These are phyloP conservation scores for Drosophila triauraria DNA, from an alignment of 1,140 invertebrate species.

Conservation along the genomic window DNA sequence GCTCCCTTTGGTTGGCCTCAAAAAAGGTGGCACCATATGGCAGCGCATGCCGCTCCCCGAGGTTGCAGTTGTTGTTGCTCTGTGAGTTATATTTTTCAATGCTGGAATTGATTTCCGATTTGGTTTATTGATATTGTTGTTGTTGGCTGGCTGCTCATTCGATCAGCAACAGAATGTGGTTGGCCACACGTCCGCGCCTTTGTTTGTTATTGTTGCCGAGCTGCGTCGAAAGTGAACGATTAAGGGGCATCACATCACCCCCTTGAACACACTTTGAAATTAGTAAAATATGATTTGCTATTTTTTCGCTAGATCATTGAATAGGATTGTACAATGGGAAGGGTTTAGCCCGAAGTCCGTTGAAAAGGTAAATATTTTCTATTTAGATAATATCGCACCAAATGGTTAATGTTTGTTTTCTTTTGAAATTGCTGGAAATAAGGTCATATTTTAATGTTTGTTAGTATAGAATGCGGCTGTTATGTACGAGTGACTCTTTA, in stretches of 20 bases:
- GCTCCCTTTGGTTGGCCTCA: conserved; percentile 39
- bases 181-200: conserved; percentile 64
- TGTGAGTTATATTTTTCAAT: conserved; percentile 75
- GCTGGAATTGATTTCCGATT: conserved; percentile 81
- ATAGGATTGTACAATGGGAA: conserved; percentile 16
- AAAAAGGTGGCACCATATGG: conserved; percentile 81
- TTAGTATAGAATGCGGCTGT: too few relatives aligned
- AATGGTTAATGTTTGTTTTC: conserved; percentile 20
- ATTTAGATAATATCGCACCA: conserved; percentile 56
- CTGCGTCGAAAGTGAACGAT: conserved; percentile 4
- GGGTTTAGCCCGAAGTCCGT: conserved; percentile 6
- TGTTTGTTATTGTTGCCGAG: conserved; percentile 47
- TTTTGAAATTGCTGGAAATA: not conserved
- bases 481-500: not conserved
- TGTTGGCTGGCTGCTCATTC: conserved; percentile 54
- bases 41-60: conserved; percentile 42
- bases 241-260: not conserved
- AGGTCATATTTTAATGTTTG: conserved; percentile 1
- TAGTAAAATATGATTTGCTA: conserved; percentile 72
- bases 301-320: conserved; percentile 21
- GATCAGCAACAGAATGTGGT: conserved; percentile 59
- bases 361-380: conserved; percentile 30
- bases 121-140: conserved; percentile 48
- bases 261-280: conserved; percentile 43
- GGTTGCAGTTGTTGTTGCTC: conserved; percentile 40